Evolutionary conservation across 1,140 invertebrate species (phyloP), one percentile per base, ranked within the genome.

Genomic region (Drosophila dunni): DNA sequence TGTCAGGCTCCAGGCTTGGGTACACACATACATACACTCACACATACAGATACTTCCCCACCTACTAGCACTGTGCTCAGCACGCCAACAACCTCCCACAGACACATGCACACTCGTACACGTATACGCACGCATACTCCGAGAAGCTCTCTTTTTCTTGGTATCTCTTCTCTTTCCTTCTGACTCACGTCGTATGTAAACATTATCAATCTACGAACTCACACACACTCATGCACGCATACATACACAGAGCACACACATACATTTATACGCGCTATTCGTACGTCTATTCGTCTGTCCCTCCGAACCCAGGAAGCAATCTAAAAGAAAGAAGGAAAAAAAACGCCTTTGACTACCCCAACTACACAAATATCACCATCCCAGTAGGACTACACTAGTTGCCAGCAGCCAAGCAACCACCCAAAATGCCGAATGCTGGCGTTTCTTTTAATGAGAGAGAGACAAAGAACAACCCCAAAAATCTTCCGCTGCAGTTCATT

Each of bases 381-480:
- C 34, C 54, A 72, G 46, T 50, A 56, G 24, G 24, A 29, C 24
- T 29, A 29, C 24, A 29, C 33, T 53, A 46, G 34, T 38, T 51
- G 29, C 40, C 42, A 44, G 24, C 24, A 29, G 24, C 24, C 40
- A 63, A 73, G 45, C 75, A 62, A 79, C 75, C 78, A 74, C 75
- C 78, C 70, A 65, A 74, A 74, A 50, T 74, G 42, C 45, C 58
- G 60, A 70, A 50, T 20, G 56, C 62, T 63, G 68, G 38, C 45
- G 69, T 68, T 45, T 70, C 54, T 78, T 78, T 78, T 62, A 56
- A 76, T 67, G 51, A 65, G 53, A 64, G 53, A 64, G 53, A 62
- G 45, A 68, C 40, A 46, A 64, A 74, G 46, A 78, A 50, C 78
- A 74, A 79, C 78, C 78, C 65, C 64, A 58, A 78, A 58, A 78